Base-by-base conservation (phyloP, 2,888 invertebrate genomes). In the Eulithis testata region DNA sequence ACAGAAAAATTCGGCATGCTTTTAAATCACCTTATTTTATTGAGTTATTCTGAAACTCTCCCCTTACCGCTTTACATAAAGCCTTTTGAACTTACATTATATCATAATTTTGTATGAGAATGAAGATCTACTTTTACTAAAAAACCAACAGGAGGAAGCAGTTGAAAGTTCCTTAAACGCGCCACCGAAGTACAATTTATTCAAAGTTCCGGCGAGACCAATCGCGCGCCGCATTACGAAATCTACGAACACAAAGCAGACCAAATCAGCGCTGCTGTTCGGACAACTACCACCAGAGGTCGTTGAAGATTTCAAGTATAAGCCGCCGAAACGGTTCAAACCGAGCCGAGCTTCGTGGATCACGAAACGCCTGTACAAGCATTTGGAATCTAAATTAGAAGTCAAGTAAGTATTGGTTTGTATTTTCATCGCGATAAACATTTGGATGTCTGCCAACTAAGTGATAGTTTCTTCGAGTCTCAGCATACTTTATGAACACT, bases 341-440 rank as follows among this genome's bases (percentile, higher is more conserved):
- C 90, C 91, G 0, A 73, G 76, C 2, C 88, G 87, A 43, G 91
- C 90, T 0, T 76, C 89, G 0, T 93, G 93, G 93, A 84, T 85
- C 21, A 93, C 91, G 0, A 88, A 89, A 53, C 74, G 87, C 51
- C 70, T 93, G 57, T 92, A 93, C 68, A 87, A 86, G 44, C 90
- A 75, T 70, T 77, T 93, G 65, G 91, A 93, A 75, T 80, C 67
- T 1, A 93, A 92, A 66, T 69, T 93, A 50, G 87, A 91, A 60
- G 78, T 87, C 0, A 87, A 85, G 93, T 93, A 74, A 87, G 90
- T n/a, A n/a, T n/a, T n/a, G n/a, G n/a, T n/a, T n/a, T n/a, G n/a
- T n/a, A n/a, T n/a, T n/a, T n/a, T n/a, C n/a, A n/a, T n/a, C n/a
- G n/a, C n/a, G n/a, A n/a, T n/a, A n/a, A n/a, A n/a, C n/a, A n/a